A percentile compares a stretch with the other conserved stretches of the same genome.
Evolutionary conservation across 2,113 vertebrate genomes (phyloP).

Genomic region (Phycodurus eques): DNA sequence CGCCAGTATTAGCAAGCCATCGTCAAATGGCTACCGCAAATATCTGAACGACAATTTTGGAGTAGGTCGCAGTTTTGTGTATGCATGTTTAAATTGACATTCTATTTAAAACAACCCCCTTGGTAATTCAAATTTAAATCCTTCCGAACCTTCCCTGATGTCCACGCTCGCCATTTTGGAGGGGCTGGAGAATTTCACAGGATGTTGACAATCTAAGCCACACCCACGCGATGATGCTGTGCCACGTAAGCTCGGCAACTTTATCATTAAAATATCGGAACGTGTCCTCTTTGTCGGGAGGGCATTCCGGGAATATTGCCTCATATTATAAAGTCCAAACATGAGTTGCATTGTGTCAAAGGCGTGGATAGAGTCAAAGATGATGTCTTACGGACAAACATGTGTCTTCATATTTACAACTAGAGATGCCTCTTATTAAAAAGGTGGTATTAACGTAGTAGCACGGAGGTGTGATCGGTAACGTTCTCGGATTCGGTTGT

Average conservation of each 20-base stretch:
- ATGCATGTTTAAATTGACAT: background rate
- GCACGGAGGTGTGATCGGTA: background rate
- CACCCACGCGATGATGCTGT: slow-evolving; percentile 54
- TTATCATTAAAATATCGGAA: background rate
- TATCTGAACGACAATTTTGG: background rate
- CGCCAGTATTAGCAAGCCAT: background rate
- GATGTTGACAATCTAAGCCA: slow-evolving; percentile 64
- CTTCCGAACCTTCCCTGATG: slow-evolving; percentile 66
- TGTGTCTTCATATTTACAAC: background rate
- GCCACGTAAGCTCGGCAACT: slow-evolving; percentile 57
- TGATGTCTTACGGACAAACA: too few species aligned
- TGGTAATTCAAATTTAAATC: slow-evolving; percentile 1
- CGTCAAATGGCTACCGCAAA: background rate
- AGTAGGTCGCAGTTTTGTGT: background rate
- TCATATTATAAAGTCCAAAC: background rate
- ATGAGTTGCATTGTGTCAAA: background rate
- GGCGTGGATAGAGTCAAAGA: background rate
- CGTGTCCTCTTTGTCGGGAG: too few species aligned
- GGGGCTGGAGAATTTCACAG: slow-evolving; percentile 49
- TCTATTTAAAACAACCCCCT: background rate
- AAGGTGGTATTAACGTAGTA: background rate
- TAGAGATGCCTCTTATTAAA: background rate
- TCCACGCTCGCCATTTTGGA: slow-evolving; percentile 77
- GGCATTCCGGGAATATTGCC: too few species aligned
- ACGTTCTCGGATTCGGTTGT: background rate